These are phyloP conservation scores for Ostrea edulis DNA, from an alignment of 1,140 invertebrate genomes.

Conservation along the genomic window DNA sequence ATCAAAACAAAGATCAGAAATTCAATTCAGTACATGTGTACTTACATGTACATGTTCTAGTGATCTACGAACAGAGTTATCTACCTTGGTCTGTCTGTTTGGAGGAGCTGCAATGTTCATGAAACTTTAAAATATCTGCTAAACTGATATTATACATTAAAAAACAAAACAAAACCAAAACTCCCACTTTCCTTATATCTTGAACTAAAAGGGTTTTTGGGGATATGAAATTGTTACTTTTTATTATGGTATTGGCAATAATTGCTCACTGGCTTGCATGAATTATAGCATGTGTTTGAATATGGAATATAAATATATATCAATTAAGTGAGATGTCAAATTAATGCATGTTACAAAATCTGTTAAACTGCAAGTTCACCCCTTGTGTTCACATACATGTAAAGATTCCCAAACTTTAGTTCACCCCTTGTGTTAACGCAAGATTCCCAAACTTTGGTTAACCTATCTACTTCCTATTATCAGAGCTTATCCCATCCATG, in stretches of 20 bases:
- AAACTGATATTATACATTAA: too few species aligned
- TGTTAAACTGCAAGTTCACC: neutral
- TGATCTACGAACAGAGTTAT: neutral
- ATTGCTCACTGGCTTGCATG: too few species aligned
- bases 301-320: too few species aligned
- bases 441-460: neutral
- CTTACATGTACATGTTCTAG: conserved; percentile 6
- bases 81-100: neutral
- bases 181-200: too few species aligned
- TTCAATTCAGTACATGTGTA: neutral
- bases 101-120: neutral
- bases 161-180: too few species aligned
- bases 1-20: neutral
- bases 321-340: too few species aligned
- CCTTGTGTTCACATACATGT: neutral
- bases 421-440: neutral
- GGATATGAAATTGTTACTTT: too few species aligned
- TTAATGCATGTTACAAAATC: too few species aligned
- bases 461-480: neutral
- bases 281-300: too few species aligned
- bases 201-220: too few species aligned
- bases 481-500: neutral
- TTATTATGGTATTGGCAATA: too few species aligned
- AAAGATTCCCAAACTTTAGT: neutral
- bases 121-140: neutral